Evolutionary conservation across 1,140 invertebrate species (phyloP), one percentile per base, ranked within the genome.

Genomic region (Orchesella cincta): DNA sequence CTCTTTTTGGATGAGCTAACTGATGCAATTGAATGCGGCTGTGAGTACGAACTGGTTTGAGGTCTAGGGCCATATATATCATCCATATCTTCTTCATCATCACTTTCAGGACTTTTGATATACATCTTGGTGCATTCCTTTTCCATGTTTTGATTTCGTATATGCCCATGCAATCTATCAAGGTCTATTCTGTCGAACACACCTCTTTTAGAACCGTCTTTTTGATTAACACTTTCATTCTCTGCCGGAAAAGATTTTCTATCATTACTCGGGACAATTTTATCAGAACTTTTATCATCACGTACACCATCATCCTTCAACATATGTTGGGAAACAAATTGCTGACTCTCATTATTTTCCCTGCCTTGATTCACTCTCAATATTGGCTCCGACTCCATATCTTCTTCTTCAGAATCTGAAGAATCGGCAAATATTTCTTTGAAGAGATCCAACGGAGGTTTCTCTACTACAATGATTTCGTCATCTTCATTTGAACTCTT

Each of bases 391-490:
- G 79, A 77, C 16, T 80, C 64, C 35, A 78, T 77, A 12, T 78
- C 73, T 28, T 80, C 79, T 18, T 78, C 79, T 26, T 82, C 81
- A 1, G 81, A 82, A 2, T 52, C 39, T 5, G 80, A 81, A 29
- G 74, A 76, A 46, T 82, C 78, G 2, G 78, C 79, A 70, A 82
- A 82, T 73, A 82, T 82, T 76, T 82, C 79, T 74, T 80, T 82
- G 51, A 82, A 82, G 18, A 82, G 62, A 73, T 82, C 81, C 34
- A 79, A 51, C 0, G 79, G 74, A 12, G 81, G 76, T 76, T 78
- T 80, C 1, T 46, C 26, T 8, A 31, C 20, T 35, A 28, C 54
- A 14, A 3, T 18, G 33, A 36, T 54, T 75, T 75, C 78, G 33
- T 1, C 39, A 26, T 35, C 23, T 72, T 29, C 29, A 20, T 26